Evolutionary conservation across 2,113 vertebrate species (phyloP).

Genomic region (Neoarius graeffei): DNA sequence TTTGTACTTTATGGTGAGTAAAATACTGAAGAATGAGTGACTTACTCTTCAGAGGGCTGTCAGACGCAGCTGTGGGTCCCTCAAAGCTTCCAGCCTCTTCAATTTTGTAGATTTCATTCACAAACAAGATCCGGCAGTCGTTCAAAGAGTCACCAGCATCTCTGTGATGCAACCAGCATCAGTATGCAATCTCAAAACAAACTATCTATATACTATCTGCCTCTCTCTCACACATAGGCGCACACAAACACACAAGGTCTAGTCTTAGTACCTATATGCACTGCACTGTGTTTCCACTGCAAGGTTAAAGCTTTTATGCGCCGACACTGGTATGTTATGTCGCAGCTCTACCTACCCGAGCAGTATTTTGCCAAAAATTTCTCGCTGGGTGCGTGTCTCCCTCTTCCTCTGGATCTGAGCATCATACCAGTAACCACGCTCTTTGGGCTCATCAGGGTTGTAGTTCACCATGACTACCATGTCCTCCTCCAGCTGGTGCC

Average conservation of each 20-base stretch:
- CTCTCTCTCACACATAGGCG: accelerated
- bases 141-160: constrained; percentile 84
- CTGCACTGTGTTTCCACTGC: neutral
- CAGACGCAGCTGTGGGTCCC: constrained; percentile 68
- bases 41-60: constrained; percentile 84
- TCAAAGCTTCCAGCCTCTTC: constrained; percentile 79
- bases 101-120: constrained; percentile 95
- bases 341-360: constrained; percentile 79
- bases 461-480: constrained; percentile 96
- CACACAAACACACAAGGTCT: neutral
- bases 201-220: neutral
- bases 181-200: neutral
- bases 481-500: constrained; percentile 87
- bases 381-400: constrained; percentile 80
- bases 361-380: constrained; percentile 84
- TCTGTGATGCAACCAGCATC: constrained; percentile 59
- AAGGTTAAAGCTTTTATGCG: neutral
- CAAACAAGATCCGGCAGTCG: constrained; percentile 87
- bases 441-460: constrained; percentile 88
- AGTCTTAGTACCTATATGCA: neutral
- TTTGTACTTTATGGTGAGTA: too few species aligned
- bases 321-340: neutral
- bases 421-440: constrained; percentile 97
- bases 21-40: neutral
- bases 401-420: constrained; percentile 87